phyloP scores from a whole-genome alignment of 2,888 invertebrate genomes.

The Celastrina argiolus region DNA sequence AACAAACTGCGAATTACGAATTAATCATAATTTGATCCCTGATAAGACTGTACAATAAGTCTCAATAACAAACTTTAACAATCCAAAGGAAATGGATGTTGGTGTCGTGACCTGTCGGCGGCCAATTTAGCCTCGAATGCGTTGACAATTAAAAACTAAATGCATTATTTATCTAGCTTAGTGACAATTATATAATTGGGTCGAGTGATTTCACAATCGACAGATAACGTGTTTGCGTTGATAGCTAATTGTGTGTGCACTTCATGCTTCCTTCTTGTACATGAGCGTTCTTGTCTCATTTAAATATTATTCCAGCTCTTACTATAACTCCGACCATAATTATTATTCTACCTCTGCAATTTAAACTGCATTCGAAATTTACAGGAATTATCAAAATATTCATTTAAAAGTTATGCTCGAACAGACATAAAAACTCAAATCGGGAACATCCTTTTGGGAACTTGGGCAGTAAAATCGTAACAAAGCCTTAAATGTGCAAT shows the following conservation, averaged over 20 bases:
- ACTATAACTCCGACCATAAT: not conserved
- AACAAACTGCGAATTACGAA: constrained; percentile 3
- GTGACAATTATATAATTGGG: constrained; percentile 22
- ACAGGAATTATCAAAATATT: constrained; percentile 34
- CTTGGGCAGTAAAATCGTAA: constrained; percentile 27
- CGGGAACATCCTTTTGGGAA: constrained; percentile 33
- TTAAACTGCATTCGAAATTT: constrained; percentile 8
- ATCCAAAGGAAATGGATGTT: constrained; percentile 8
- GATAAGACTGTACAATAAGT: constrained; percentile 6
- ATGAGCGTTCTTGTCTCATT: not conserved
- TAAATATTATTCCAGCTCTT: not conserved
- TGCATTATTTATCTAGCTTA: constrained; percentile 21
- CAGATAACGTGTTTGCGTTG: constrained; percentile 25
- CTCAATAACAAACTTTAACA: constrained; percentile 4
- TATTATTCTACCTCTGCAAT: not conserved
- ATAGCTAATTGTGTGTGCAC: not conserved
- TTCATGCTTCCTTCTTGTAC: not conserved
- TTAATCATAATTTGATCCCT: constrained; percentile 11
- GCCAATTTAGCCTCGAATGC: constrained; percentile 7
- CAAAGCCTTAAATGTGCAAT: constrained; percentile 19
- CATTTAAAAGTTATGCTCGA: constrained; percentile 38
- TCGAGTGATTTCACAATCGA: constrained; percentile 24
- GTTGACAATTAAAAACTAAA: constrained; percentile 21
- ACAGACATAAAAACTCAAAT: constrained; percentile 36
- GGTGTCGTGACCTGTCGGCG: constrained; percentile 17